Conservation (phyloP, 2,797 vertebrate genomes). For the Silurus lanzhouensis region DNA sequence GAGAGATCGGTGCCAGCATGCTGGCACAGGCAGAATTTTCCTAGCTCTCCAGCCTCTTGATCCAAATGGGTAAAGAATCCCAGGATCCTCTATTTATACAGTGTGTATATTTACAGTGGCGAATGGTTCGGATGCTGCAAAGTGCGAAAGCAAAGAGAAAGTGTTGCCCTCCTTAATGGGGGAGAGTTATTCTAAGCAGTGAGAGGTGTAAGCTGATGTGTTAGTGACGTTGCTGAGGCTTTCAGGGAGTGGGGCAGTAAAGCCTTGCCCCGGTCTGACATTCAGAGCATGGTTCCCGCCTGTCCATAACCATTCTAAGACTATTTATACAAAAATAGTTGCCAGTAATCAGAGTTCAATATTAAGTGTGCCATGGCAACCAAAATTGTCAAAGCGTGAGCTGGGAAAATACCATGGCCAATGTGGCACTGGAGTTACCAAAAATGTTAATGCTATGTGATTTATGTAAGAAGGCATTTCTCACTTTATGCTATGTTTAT, state of each 20-base stretch:
- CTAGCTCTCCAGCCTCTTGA: conserved; percentile 63
- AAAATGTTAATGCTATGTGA: background rate
- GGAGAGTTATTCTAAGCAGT: conserved; percentile 54
- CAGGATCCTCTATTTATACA: conserved; percentile 79
- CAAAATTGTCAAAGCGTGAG: conserved; percentile 10
- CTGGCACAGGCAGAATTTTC: conserved; percentile 65
- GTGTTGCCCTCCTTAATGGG: conserved; percentile 55
- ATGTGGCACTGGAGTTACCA: background rate
- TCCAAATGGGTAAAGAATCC: conserved; percentile 75
- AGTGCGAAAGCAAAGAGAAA: conserved; percentile 66
- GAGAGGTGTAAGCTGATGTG: conserved; percentile 39
- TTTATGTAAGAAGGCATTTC: background rate
- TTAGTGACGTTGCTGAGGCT: conserved; percentile 35
- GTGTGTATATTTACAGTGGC: conserved; percentile 75
- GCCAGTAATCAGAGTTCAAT: background rate
- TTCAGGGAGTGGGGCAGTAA: conserved; percentile 38
- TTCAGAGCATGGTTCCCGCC: conserved; percentile 29
- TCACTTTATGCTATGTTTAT: background rate
- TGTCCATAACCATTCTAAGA: background rate
- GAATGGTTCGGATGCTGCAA: conserved; percentile 73
- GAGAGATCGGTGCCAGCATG: conserved; percentile 59
- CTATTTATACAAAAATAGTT: conserved; percentile 19
- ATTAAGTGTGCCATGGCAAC: conserved; percentile 19
- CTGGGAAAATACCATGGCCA: background rate
- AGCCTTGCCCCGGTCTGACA: conserved; percentile 40